Percentiles rank a stretch among this genome's conserved stretches.
Evolutionary conservation across 1,140 invertebrate genomes (phyloP).

Genomic region (Glomeris maerens): DNA sequence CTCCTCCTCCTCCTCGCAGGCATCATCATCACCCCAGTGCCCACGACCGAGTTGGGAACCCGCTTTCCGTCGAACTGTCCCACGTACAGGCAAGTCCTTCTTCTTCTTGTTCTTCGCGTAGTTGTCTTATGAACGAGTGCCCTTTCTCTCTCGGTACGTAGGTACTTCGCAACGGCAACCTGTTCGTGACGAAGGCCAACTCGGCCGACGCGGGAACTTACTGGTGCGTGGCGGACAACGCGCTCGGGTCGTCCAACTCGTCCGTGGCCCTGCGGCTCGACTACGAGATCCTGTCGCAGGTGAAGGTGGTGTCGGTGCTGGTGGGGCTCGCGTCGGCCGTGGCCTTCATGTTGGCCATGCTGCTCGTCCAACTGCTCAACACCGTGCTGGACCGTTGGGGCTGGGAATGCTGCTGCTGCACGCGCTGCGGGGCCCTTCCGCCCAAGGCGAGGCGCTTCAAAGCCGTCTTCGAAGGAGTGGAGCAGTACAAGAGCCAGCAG

Average conservation of each 20-base stretch:
- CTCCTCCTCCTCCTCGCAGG: neutral
- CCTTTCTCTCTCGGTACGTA: constrained; percentile 16
- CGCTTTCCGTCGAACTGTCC: neutral
- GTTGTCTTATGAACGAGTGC: no score
- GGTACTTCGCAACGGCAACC: constrained; percentile 49
- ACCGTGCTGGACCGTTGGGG: constrained; percentile 24
- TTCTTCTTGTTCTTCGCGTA: neutral
- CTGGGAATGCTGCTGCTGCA: constrained; percentile 42
- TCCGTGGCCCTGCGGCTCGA: constrained; percentile 60
- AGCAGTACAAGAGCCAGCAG: constrained; percentile 75
- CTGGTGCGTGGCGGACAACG: constrained; percentile 69
- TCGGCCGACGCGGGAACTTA: constrained; percentile 74
- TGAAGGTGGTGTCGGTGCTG: constrained; percentile 66
- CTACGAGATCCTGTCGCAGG: constrained; percentile 59
- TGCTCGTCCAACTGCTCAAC: constrained; percentile 56
- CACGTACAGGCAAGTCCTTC: neutral
- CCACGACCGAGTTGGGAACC: neutral
- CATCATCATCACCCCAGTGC: neutral
- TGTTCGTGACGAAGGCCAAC: constrained; percentile 46
- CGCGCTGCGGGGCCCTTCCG: constrained; percentile 37
- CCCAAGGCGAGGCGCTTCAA: constrained; percentile 60
- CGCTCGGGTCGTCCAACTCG: constrained; percentile 55
- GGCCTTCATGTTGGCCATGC: constrained; percentile 59
- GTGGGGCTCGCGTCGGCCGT: constrained; percentile 62
- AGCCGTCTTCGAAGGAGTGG: constrained; percentile 65